These are phyloP conservation scores for Drosophila yooni DNA, from an alignment of 2,888 invertebrate genomes.

Conservation along the genomic window DNA sequence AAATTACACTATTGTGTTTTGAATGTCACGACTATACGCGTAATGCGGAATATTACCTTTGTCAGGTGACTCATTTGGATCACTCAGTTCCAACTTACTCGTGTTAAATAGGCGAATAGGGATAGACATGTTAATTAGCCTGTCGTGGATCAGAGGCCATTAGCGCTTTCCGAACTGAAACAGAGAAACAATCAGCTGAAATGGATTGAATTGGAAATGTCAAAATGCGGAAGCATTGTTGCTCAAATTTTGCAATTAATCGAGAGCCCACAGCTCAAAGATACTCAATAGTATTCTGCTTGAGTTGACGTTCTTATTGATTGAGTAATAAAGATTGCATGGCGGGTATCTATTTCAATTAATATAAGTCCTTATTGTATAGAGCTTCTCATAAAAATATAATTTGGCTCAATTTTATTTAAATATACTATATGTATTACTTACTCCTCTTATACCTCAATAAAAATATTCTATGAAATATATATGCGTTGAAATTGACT, in stretches of 20 bases:
- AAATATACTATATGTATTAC: not conserved
- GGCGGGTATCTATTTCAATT: not conserved
- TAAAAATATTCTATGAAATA: not conserved
- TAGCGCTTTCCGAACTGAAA: conserved; percentile 9
- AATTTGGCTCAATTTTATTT: not conserved
- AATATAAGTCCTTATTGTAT: not conserved
- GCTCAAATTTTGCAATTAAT: conserved; percentile 1
- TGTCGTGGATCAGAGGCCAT: conserved; percentile 12
- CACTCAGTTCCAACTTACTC: not conserved
- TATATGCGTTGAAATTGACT: too few species aligned
- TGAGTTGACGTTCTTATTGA: not conserved
- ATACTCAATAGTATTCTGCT: not conserved
- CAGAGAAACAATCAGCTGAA: conserved; percentile 3
- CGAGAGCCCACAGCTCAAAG: not conserved
- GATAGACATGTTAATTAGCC: conserved; percentile 55
- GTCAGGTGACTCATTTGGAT: conserved; percentile 5
- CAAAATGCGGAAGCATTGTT: conserved; percentile 24
- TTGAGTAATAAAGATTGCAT: not conserved
- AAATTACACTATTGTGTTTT: conserved; percentile 11
- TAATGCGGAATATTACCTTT: not conserved
- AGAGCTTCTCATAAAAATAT: not conserved
- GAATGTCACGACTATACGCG: conserved; percentile 12
- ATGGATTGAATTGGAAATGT: not conserved
- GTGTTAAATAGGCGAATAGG: not conserved
- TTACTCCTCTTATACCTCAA: not conserved